A percentile compares a stretch with the other conserved stretches of the same genome.
Evolutionary conservation across 2,888 invertebrate genomes (phyloP).

Genomic region (Drosophila paranaensis): DNA sequence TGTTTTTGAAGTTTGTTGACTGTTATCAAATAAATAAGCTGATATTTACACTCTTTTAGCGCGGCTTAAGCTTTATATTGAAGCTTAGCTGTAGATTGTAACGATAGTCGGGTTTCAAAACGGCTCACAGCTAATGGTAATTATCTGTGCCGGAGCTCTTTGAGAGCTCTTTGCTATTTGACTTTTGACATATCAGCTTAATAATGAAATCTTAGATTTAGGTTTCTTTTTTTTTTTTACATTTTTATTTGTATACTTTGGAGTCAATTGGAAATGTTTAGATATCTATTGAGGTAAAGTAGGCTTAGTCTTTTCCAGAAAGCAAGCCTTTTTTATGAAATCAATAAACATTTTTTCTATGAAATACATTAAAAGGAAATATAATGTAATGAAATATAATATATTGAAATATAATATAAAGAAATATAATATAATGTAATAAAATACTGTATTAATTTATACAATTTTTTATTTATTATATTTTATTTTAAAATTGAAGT

Average conservation of each 20-base stretch:
- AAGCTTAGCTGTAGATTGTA: neutral
- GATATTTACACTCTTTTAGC: constrained; percentile 51
- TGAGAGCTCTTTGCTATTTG: neutral
- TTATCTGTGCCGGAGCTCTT: neutral
- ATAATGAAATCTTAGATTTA: neutral
- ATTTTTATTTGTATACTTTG: neutral
- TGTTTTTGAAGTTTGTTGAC: constrained; percentile 64
- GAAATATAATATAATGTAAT: too few species aligned
- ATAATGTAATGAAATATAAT: too few species aligned
- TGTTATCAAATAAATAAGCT: constrained; percentile 68
- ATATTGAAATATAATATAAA: too few species aligned
- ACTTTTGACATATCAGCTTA: neutral
- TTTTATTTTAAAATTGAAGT: too few species aligned
- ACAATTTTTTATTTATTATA: too few species aligned
- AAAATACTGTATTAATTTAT: too few species aligned
- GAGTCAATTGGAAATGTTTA: neutral
- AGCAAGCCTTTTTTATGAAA: too few species aligned
- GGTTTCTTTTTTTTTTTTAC: neutral
- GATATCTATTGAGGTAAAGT: neutral
- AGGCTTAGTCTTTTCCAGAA: too few species aligned
- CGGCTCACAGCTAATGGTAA: neutral
- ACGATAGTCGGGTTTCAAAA: neutral
- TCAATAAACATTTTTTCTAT: too few species aligned
- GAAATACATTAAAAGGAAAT: too few species aligned
- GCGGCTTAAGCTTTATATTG: constrained; percentile 26